A percentile compares a stretch with the other conserved stretches of the same genome.
Conservation (phyloP, 1,140 invertebrate species). For the Choristoneura fumiferana region DNA sequence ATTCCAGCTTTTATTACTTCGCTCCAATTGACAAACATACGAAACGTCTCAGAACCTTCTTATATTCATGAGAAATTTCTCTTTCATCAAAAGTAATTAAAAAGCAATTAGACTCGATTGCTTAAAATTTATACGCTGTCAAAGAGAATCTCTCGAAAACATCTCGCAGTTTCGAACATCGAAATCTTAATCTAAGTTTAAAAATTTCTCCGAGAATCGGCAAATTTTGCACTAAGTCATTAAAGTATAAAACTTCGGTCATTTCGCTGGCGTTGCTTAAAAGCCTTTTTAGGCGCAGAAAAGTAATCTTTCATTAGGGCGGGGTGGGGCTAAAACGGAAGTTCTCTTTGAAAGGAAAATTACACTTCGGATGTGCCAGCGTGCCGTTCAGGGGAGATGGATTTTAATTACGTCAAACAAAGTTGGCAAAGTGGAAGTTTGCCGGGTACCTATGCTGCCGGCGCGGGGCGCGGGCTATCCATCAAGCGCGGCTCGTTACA, state of each 20-base stretch:
- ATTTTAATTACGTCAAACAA: slow-evolving; percentile 77
- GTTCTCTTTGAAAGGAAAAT: slow-evolving; percentile 78
- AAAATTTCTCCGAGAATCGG: slow-evolving; percentile 75
- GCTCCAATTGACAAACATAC: slow-evolving; percentile 14
- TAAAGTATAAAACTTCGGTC: slow-evolving; percentile 78
- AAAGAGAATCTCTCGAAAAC: slow-evolving; percentile 64
- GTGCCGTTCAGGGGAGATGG: slow-evolving; percentile 61
- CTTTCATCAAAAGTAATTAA: slow-evolving; percentile 67
- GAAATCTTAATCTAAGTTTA: slow-evolving; percentile 78
- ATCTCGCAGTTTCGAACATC: slow-evolving; percentile 69
- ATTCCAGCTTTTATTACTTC: slow-evolving; percentile 15
- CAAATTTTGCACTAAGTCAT: slow-evolving; percentile 78
- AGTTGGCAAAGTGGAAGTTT: slow-evolving; percentile 58
- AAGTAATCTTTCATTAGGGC: slow-evolving; percentile 77
- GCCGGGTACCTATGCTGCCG: slow-evolving; percentile 25
- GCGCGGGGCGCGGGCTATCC: slow-evolving; percentile 29
- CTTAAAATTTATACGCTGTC: slow-evolving; percentile 69
- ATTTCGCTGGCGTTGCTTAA: slow-evolving; percentile 76
- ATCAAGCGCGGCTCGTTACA: slow-evolving; percentile 34
- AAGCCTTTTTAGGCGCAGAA: slow-evolving; percentile 77
- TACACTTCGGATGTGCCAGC: slow-evolving; percentile 68
- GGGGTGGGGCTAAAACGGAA: slow-evolving; percentile 75
- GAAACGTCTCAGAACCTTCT: neutral
- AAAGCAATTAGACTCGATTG: slow-evolving; percentile 68
- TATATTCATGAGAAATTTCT: slow-evolving; percentile 18